phyloP scores from a whole-genome alignment of 23 tunicate species.

The Halocynthia aurantium region DNA sequence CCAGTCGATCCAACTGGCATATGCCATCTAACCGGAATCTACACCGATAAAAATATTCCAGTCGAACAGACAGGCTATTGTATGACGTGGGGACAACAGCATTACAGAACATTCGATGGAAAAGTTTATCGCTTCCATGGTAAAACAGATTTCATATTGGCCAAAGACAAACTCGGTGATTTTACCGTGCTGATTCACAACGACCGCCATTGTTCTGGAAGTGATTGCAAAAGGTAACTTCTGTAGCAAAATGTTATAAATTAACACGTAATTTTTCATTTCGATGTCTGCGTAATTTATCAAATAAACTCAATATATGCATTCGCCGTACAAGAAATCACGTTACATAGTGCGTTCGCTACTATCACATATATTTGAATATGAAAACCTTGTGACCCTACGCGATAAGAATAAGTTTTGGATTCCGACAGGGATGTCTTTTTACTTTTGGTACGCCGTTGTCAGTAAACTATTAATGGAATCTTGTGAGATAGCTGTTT shows the following conservation, averaged over 20 bases:
- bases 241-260: neutral
- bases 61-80: conserved; percentile 91
- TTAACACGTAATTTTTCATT: neutral
- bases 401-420: too few relatives aligned
- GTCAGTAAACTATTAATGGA: too few relatives aligned
- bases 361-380: too few relatives aligned
- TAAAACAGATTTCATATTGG: conserved; percentile 6
- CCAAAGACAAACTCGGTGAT: conserved; percentile 2
- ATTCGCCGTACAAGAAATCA: too few relatives aligned
- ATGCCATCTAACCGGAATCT: conserved; percentile 65
- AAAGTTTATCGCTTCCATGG: conserved; percentile 19
- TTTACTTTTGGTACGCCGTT: too few relatives aligned
- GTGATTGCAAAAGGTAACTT: conserved; percentile 48
- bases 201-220: neutral
- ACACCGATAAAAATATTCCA: conserved; percentile 61
- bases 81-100: conserved; percentile 94
- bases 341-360: too few relatives aligned
- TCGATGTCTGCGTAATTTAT: neutral
- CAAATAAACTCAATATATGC: too few relatives aligned
- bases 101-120: conserved; percentile 86
- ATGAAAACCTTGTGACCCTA: too few relatives aligned
- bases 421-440: too few relatives aligned
- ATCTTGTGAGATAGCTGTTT: too few relatives aligned
- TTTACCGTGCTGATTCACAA: conserved; percentile 7
- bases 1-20: conserved; percentile 69